These are phyloP conservation scores for Ochropacha duplaris DNA, from an alignment of 2,888 invertebrate genomes.

Conservation along the genomic window DNA sequence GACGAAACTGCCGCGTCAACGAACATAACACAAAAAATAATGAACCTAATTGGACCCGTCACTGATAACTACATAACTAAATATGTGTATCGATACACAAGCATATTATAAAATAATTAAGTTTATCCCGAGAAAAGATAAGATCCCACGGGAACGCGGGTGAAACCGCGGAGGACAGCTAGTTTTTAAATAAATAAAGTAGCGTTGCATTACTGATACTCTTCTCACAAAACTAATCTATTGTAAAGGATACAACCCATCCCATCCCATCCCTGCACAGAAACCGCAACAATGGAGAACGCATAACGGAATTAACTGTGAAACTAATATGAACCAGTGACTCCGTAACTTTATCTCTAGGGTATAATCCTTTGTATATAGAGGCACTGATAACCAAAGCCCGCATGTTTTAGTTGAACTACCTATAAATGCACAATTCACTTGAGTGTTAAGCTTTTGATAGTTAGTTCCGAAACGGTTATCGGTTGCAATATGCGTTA, in stretches of 20 bases:
- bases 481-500: slow-evolving; percentile 10
- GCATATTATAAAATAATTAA: too few species aligned
- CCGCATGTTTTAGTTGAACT: background rate
- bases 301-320: background rate
- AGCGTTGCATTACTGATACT: background rate
- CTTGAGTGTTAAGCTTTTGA: background rate
- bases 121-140: background rate
- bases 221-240: background rate
- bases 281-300: background rate
- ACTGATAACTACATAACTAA: too few species aligned
- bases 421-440: background rate
- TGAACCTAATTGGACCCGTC: too few species aligned
- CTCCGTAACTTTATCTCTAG: background rate
- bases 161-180: too few species aligned
- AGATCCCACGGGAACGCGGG: too few species aligned
- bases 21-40: too few species aligned
- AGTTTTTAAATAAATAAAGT: too few species aligned
- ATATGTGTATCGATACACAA: too few species aligned
- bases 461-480: background rate
- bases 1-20: too few species aligned
- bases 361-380: slow-evolving; percentile 1
- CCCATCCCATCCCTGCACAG: background rate
- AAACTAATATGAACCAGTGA: slow-evolving; percentile 1
- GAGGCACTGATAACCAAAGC: background rate
- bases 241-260: too few species aligned